Evolutionary conservation across 1,140 invertebrate genomes (phyloP).

Genomic region (Halictus rubicundus): DNA sequence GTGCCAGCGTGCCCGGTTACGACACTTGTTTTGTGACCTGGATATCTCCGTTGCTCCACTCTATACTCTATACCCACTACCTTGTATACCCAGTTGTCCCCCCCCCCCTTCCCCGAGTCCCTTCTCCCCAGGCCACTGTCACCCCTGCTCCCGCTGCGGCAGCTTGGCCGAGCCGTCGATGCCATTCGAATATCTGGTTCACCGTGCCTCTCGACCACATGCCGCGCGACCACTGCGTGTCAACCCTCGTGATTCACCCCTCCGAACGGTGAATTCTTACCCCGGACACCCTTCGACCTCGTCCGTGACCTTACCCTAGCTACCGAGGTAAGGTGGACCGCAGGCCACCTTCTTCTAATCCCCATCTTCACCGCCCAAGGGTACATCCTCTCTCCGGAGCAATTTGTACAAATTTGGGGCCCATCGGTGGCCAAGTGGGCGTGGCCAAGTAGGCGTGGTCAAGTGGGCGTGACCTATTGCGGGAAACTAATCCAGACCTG

Average conservation of each 20-base stretch:
- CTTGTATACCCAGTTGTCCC: constrained; percentile 38
- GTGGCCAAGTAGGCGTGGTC: too few relatives aligned
- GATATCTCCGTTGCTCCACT: constrained; percentile 59
- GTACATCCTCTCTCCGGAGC: too few relatives aligned
- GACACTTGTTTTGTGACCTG: constrained; percentile 76
- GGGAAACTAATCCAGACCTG: too few relatives aligned
- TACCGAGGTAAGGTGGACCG: neutral
- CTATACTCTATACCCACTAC: constrained; percentile 61
- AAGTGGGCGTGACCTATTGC: too few relatives aligned
- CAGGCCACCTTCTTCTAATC: neutral
- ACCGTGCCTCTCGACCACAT: constrained; percentile 32
- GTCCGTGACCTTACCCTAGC: constrained; percentile 11
- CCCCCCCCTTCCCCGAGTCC: constrained; percentile 11
- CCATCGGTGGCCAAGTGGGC: too few relatives aligned
- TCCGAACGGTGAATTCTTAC: constrained; percentile 6
- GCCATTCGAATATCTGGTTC: constrained; percentile 44
- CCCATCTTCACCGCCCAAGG: too few relatives aligned
- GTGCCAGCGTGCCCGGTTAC: constrained; percentile 57
- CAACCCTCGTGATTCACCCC: constrained; percentile 7
- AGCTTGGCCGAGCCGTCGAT: constrained; percentile 13
- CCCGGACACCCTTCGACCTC: constrained; percentile 3
- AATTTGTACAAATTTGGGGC: too few relatives aligned
- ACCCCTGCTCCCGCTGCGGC: constrained; percentile 19
- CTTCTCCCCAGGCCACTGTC: constrained; percentile 28
- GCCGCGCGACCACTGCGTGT: constrained; percentile 8